Conservation (phyloP, 2,797 vertebrate species). For the Chaenodraco wilsoni region DNA sequence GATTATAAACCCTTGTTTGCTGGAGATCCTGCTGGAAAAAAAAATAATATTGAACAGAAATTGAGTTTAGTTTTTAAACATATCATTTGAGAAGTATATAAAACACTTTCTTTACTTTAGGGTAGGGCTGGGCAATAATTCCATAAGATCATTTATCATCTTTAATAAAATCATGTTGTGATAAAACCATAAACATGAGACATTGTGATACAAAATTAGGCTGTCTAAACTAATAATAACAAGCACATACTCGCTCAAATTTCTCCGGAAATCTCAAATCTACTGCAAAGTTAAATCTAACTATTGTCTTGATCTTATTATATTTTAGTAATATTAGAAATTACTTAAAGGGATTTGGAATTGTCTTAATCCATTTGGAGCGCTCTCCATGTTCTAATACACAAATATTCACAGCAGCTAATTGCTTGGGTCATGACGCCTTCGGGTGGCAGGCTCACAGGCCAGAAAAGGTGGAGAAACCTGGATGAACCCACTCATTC, state of each 20-base stretch:
- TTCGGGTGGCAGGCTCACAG: slow-evolving; percentile 4
- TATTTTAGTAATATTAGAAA: not conserved
- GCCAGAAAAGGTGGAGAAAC: slow-evolving; percentile 26
- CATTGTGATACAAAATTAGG: too few relatives aligned
- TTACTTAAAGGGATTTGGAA: not conserved
- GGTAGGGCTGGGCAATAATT: too few relatives aligned
- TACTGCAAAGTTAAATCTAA: not conserved
- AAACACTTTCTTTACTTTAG: not conserved
- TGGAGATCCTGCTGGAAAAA: not conserved
- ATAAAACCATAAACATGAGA: too few relatives aligned
- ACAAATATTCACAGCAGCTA: slow-evolving; percentile 1
- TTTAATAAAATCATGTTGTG: too few relatives aligned
- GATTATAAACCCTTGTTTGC: not conserved
- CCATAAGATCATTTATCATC: too few relatives aligned
- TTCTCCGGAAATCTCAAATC: too few relatives aligned
- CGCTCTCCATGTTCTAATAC: not conserved
- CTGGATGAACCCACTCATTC: slow-evolving; percentile 23
- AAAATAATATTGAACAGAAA: not conserved
- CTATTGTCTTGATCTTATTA: not conserved
- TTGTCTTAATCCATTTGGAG: not conserved
- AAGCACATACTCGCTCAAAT: too few relatives aligned
- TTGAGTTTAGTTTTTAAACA: not conserved
- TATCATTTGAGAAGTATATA: not conserved
- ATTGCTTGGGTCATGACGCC: not conserved
- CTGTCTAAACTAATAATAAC: too few relatives aligned